Conservation (phyloP, 2,888 invertebrate genomes). For the Aleiodes testaceus region DNA sequence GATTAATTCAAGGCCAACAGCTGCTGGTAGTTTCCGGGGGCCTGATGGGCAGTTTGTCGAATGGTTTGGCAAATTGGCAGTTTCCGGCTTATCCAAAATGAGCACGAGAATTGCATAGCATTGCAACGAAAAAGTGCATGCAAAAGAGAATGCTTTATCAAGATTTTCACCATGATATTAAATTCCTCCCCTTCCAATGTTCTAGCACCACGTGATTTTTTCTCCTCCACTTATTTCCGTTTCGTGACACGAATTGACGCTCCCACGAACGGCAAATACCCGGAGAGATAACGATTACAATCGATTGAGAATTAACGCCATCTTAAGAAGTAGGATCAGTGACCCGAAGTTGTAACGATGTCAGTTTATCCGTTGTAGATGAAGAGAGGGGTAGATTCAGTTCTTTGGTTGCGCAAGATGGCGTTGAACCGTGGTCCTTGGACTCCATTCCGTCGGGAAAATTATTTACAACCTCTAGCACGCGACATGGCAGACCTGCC, state of each 20-base stretch:
- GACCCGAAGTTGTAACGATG: conserved; percentile 40
- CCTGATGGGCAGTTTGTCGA: conserved; percentile 60
- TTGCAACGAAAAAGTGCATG: conserved; percentile 39
- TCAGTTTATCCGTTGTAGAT: conserved; percentile 29
- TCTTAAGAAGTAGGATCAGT: conserved; percentile 31
- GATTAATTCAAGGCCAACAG: conserved; percentile 47
- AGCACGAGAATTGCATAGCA: conserved; percentile 4
- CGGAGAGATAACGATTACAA: conserved; percentile 22
- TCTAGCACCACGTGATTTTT: background rate
- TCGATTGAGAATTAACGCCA: conserved; percentile 27
- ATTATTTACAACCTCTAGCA: conserved; percentile 52
- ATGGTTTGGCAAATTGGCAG: conserved; percentile 62
- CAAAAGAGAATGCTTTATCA: conserved; percentile 35
- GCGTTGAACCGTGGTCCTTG: conserved; percentile 53
- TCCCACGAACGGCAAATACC: conserved; percentile 18
- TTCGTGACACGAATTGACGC: conserved; percentile 14
- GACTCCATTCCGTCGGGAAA: conserved; percentile 57
- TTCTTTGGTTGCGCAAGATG: conserved; percentile 47
- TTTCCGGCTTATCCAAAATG: conserved; percentile 52
- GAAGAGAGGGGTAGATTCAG: conserved; percentile 11
- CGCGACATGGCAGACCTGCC: conserved; percentile 42
- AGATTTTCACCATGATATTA: conserved; percentile 33
- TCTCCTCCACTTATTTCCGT: background rate
- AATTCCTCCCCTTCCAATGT: background rate
- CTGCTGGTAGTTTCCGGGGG: conserved; percentile 64